phyloP scores from a whole-genome alignment of 2,113 vertebrate species.

The Piaya cayana region DNA sequence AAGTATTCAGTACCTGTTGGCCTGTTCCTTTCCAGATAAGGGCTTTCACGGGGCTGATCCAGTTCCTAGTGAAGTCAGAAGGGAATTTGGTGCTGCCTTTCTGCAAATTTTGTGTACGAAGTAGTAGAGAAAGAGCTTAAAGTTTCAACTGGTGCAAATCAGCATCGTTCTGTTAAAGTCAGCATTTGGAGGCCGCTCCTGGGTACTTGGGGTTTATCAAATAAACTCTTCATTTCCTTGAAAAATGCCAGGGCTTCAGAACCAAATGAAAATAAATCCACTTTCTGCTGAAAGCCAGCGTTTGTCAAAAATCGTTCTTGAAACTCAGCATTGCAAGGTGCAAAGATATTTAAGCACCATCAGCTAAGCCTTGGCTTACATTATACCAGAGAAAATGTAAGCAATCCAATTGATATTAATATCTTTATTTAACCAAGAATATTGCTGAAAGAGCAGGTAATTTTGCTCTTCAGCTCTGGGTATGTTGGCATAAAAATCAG shows the following conservation, averaged over 20 bases:
- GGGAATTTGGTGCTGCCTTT: not conserved
- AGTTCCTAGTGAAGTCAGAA: not conserved
- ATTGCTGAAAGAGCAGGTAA: not conserved
- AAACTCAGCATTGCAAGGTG: not conserved
- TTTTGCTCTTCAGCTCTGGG: not conserved
- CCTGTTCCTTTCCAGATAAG: not conserved
- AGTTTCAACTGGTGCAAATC: not conserved
- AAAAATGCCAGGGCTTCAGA: not conserved
- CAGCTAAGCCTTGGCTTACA: not conserved
- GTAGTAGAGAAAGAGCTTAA: not conserved
- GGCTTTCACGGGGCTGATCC: not conserved
- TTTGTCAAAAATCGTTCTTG: not conserved
- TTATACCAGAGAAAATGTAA: not conserved
- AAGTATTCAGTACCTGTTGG: not conserved
- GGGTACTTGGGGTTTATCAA: not conserved
- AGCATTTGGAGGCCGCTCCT: not conserved
- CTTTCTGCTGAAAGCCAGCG: not conserved
- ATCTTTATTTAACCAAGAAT: not conserved
- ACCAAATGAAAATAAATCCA: not conserved
- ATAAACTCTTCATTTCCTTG: constrained; percentile 26
- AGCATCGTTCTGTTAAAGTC: not conserved
- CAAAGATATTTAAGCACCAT: not conserved
- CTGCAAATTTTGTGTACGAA: not conserved
- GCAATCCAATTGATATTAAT: not conserved
- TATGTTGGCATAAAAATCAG: not conserved